Conservation (phyloP, 53 echinoderm and acorn worm genomes). For the Paelopatides confundens region DNA sequence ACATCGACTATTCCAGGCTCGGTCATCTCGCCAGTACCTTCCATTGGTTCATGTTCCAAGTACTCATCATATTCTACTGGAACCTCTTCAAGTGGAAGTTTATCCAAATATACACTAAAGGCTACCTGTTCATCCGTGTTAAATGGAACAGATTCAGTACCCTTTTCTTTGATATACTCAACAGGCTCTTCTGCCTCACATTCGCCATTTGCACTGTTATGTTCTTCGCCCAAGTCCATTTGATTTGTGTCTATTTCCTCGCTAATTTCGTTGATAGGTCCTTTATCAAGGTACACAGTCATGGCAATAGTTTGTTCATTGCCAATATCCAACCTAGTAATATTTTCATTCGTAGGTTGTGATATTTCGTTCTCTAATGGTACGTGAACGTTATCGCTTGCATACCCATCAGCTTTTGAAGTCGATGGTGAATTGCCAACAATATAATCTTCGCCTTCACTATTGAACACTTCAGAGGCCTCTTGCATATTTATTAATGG, state of each 20-base stretch:
- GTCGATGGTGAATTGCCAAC: not conserved
- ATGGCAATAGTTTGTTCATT: not conserved
- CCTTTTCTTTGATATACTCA: not conserved
- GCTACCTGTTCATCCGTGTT: not conserved
- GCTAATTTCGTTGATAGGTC: not conserved
- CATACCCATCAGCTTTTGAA: not conserved
- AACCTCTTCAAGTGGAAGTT: not conserved
- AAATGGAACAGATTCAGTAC: not conserved
- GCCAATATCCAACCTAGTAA: not conserved
- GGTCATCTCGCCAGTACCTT: not conserved
- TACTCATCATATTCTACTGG: not conserved
- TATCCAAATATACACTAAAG: constrained; percentile 22
- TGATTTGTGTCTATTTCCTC: too few relatives aligned
- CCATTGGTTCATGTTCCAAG: not conserved
- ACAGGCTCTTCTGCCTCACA: not conserved
- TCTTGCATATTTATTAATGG: not conserved
- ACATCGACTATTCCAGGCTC: not conserved
- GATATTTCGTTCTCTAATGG: not conserved
- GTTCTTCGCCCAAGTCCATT: too few relatives aligned
- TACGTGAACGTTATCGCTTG: too few relatives aligned
- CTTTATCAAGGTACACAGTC: not conserved
- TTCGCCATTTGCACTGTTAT: not conserved
- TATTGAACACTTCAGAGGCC: not conserved
- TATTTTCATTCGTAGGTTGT: not conserved
- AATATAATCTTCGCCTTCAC: not conserved